Conservation (phyloP, 2,888 invertebrate genomes). For the Ichneumoninae sp. region DNA sequence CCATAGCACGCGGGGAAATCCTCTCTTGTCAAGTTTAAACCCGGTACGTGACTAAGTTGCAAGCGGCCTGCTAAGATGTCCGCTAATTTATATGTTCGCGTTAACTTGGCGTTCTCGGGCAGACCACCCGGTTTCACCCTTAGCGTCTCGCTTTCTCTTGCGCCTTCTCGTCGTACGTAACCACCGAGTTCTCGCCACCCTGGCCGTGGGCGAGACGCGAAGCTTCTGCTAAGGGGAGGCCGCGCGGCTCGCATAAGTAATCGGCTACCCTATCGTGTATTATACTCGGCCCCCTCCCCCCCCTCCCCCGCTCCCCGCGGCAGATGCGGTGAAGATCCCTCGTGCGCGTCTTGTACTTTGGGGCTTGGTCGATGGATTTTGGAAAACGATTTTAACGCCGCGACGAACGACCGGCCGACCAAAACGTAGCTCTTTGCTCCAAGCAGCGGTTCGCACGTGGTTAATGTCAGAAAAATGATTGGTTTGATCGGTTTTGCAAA, state of each 20-base stretch:
- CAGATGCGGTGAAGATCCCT: conserved; percentile 82
- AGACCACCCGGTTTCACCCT: conserved; percentile 62
- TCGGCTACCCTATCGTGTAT: conserved; percentile 79
- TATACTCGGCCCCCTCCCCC: neutral
- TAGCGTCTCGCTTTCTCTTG: conserved; percentile 67
- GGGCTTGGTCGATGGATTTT: conserved; percentile 45
- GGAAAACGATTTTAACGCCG: conserved; percentile 41
- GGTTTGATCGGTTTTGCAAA: neutral
- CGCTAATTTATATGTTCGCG: conserved; percentile 84
- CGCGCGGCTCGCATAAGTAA: conserved; percentile 83
- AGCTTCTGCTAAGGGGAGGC: conserved; percentile 81
- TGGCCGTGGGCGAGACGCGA: conserved; percentile 65
- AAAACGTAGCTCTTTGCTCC: neutral
- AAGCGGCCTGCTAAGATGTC: conserved; percentile 84
- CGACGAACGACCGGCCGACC: neutral
- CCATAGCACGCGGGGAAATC: conserved; percentile 71
- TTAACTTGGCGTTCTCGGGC: conserved; percentile 79
- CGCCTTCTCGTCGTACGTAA: conserved; percentile 65
- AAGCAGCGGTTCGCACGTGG: neutral
- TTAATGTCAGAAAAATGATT: neutral
- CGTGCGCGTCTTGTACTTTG: conserved; percentile 70
- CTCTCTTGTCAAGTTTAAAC: conserved; percentile 84
- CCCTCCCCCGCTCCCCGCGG: conserved; percentile 56
- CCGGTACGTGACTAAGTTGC: conserved; percentile 84
- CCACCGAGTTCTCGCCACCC: conserved; percentile 34